Base-by-base conservation (phyloP, 2,888 invertebrate genomes). In the Watsonalla cultraria region DNA sequence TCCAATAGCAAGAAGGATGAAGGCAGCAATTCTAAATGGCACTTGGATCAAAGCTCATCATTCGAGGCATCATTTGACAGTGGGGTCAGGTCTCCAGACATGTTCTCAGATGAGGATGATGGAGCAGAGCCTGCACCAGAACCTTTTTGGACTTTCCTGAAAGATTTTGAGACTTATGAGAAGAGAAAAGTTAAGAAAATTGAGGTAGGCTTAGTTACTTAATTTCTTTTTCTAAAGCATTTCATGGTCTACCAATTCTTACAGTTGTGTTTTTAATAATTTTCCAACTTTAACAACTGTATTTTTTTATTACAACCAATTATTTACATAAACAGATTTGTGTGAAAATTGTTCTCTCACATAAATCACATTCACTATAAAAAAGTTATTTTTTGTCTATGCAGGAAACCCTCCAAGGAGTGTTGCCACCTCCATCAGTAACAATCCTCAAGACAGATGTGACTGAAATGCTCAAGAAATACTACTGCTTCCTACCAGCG, bases 381-480 rank as follows among this genome's bases (percentile, higher is more conserved):
- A 35, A 35, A 7, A 9, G 35, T 13, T 5, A 6, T 54, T 33
- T 6, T 46, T 8, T 52, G 39, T 49, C 2, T 52, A 65, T 93
- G 50, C 91, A 94, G 76, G 92, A 92, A 72, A 92, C 91, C 48
- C 80, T 96, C 7, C 92, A 92, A 61, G 96, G 96, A 0, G 92
- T 96, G 0, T 88, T 94, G 7, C 96, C 96, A 24, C 96, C 96
- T 8, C 95, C 95, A 0, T 95, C 94, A 33, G 91, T 95, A 9
- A 96, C 95, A 11, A 93, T 92, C 45, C 84, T 94, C 33, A 93
- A 94, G 65, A 88, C 93, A 53, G 94, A 94, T 71, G 92, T 93
- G 15, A 85, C 90, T 34, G 93, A 94, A 71, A 93, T 94, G 80
- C 90, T 96, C 14, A 84, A 91, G 15, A 90, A 86, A 56, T 92